Evolutionary conservation across 2,113 vertebrate species (phyloP).

Genomic region (Hucho hucho): DNA sequence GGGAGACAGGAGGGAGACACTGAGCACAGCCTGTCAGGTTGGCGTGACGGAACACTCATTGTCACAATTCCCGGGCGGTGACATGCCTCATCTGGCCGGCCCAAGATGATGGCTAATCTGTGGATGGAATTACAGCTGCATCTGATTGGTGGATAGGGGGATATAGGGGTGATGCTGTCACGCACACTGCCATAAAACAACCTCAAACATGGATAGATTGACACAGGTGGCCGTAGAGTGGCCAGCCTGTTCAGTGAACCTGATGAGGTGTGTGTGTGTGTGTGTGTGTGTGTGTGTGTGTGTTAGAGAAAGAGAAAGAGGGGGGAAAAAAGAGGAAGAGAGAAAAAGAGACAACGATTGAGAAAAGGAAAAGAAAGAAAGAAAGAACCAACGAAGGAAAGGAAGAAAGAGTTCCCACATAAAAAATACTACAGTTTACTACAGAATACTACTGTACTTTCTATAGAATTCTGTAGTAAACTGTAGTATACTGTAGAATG

Average conservation of each 20-base stretch:
- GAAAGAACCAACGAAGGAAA: too few species aligned
- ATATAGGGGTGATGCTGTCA: neutral
- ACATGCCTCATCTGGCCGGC: neutral
- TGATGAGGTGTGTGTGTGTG: too few species aligned
- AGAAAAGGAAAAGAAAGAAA: neutral
- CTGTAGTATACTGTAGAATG: too few species aligned
- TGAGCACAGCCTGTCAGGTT: neutral
- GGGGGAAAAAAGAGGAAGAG: too few species aligned
- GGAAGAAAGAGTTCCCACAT: too few species aligned
- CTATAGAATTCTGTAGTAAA: too few species aligned
- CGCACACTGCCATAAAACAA: neutral
- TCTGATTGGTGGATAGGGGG: neutral
- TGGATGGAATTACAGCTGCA: neutral
- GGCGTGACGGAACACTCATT: neutral
- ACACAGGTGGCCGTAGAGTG: too few species aligned
- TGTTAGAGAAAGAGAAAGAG: neutral
- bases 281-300: too few species aligned
- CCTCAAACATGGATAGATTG: too few species aligned
- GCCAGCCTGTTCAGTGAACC: too few species aligned
- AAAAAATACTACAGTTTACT: too few species aligned
- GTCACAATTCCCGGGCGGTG: neutral
- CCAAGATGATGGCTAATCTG: neutral
- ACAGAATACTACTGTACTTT: too few species aligned
- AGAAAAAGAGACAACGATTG: neutral
- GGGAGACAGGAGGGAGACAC: neutral